Conservation (phyloP, 2,113 vertebrate species). For the Eurypyga helias region DNA sequence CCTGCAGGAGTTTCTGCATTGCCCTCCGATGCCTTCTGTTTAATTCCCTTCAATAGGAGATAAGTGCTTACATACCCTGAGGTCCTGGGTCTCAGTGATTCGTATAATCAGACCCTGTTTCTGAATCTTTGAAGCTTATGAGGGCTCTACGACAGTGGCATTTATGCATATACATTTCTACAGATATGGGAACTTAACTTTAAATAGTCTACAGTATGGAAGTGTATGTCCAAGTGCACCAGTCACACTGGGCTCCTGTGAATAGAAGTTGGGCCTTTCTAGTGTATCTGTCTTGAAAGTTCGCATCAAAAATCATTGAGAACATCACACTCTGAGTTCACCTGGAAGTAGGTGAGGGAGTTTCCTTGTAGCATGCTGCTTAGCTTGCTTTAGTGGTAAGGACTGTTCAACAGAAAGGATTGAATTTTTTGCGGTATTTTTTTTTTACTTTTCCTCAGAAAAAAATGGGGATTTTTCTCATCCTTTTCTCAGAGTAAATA, state of each 20-base stretch:
- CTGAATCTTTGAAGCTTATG: background rate
- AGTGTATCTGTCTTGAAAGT: background rate
- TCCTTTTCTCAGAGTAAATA: background rate
- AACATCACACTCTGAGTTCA: background rate
- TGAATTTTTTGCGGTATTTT: background rate
- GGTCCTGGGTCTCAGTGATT: background rate
- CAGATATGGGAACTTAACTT: background rate
- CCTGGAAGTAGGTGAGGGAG: background rate
- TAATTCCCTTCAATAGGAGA: conserved; percentile 2
- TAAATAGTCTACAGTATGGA: background rate
- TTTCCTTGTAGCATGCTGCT: background rate
- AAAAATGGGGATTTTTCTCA: background rate
- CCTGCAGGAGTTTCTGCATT: conserved; percentile 7
- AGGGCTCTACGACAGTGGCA: background rate
- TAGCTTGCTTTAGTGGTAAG: background rate
- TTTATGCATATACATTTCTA: background rate
- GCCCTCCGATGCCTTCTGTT: conserved; percentile 39
- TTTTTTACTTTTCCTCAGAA: background rate
- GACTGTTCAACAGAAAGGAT: background rate
- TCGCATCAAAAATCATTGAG: background rate
- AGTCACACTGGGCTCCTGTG: fast-evolving
- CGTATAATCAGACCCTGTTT: background rate
- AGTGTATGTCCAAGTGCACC: background rate
- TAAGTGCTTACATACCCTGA: background rate
- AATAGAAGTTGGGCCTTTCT: background rate